Percentiles rank a stretch among this genome's conserved stretches.
Evolutionary conservation across 2,113 vertebrate species (phyloP).

Genomic region (Cyanoderma ruficeps): DNA sequence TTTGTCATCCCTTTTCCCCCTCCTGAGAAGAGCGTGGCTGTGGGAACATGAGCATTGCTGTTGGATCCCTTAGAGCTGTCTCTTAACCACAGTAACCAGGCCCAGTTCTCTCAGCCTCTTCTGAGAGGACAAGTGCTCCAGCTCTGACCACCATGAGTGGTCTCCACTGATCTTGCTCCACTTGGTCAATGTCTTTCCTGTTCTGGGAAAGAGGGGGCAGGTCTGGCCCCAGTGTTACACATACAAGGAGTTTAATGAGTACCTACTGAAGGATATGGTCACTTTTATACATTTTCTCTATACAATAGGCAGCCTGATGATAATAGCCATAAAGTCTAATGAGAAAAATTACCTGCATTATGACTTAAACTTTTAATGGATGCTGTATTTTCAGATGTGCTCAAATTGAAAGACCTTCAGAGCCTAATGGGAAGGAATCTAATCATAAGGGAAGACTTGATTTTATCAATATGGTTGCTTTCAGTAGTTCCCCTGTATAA

Average conservation of each 20-base stretch:
- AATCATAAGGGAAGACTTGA: neutral
- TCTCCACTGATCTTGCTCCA: neutral
- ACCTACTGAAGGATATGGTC: neutral
- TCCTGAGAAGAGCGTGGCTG: neutral
- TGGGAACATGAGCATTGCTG: neutral
- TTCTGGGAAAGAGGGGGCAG: neutral
- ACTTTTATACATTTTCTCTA: neutral
- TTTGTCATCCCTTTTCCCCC: neutral
- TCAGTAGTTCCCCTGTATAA: neutral
- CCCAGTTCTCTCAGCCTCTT: neutral
- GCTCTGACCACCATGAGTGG: neutral
- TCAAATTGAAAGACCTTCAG: neutral
- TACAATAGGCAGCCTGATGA: neutral
- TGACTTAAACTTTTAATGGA: neutral
- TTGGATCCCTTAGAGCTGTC: neutral
- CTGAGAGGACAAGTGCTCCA: neutral
- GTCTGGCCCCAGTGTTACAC: neutral
- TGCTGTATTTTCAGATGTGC: rapidly evolving
- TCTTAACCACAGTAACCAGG: neutral
- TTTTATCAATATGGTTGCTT: neutral
- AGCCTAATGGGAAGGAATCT: neutral
- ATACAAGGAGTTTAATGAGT: rapidly evolving
- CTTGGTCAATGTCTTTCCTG: neutral
- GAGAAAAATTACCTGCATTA: neutral
- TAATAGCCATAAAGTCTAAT: neutral